phyloP scores from a whole-genome alignment of 1,140 invertebrate genomes.

The Bombus fervidus region DNA sequence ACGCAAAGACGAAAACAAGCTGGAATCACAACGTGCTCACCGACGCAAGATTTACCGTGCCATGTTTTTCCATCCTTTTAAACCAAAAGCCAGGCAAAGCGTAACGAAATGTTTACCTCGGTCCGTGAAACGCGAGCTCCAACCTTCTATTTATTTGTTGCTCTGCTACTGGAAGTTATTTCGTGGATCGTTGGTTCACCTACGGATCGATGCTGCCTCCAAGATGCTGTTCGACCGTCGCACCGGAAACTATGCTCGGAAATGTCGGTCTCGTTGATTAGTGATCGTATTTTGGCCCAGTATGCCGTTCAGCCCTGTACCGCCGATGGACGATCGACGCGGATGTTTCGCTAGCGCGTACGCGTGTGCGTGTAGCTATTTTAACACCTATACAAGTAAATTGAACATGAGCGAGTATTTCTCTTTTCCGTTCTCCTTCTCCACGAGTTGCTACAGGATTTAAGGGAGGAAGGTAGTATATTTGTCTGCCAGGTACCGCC shows the following conservation, averaged over 20 bases:
- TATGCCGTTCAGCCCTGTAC: slow-evolving; percentile 10
- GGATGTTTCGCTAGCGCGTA: neutral
- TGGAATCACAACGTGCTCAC: no score
- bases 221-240: slow-evolving; percentile 59
- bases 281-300: slow-evolving; percentile 75
- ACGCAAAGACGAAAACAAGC: neutral
- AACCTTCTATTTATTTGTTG: slow-evolving; percentile 34
- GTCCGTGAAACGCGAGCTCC: neutral
- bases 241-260: slow-evolving; percentile 59
- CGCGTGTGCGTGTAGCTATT: slow-evolving; percentile 29
- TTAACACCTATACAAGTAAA: slow-evolving; percentile 36
- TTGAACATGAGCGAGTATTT: slow-evolving; percentile 31
- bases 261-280: slow-evolving; percentile 70
- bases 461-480: slow-evolving; percentile 78
- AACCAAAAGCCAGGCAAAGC: neutral
- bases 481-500: slow-evolving; percentile 78
- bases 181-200: slow-evolving; percentile 53
- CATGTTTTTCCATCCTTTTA: neutral
- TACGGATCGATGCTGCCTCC: slow-evolving; percentile 57
- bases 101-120: slow-evolving; percentile 6
- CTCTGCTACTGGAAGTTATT: slow-evolving; percentile 35
- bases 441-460: slow-evolving; percentile 65
- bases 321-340: neutral
- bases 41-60: neutral
- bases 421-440: slow-evolving; percentile 23